A percentile compares a stretch with the other conserved stretches of the same genome.
phyloP scores from a whole-genome alignment of 2,113 vertebrate species.

The Chloropsis hardwickii region DNA sequence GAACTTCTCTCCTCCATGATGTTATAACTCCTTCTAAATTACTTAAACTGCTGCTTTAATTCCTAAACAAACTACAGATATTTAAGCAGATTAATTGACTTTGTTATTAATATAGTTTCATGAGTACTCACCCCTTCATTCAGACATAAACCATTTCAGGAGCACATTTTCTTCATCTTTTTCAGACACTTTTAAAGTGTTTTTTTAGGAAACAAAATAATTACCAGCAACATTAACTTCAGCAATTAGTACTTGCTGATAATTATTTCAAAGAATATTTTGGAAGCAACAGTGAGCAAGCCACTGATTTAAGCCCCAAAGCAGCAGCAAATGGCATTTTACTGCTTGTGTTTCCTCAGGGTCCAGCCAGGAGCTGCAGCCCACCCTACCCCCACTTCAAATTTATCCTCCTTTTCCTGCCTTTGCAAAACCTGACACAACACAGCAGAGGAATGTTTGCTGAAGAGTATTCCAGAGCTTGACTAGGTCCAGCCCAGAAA shows the following conservation, averaged over 20 bases:
- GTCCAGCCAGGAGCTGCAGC: background rate
- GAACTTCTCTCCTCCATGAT: fast-evolving
- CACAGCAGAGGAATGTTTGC: background rate
- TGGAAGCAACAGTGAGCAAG: background rate
- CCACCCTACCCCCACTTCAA: background rate
- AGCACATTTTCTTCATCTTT: background rate
- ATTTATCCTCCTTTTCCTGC: background rate
- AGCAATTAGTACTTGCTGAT: background rate
- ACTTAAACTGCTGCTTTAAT: background rate
- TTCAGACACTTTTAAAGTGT: background rate
- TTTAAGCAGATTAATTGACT: background rate
- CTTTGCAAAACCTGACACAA: background rate
- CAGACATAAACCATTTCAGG: background rate
- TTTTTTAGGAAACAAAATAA: background rate
- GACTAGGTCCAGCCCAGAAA: background rate
- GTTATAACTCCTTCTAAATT: background rate
- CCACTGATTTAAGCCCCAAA: background rate
- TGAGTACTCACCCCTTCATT: background rate
- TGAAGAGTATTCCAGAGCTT: background rate
- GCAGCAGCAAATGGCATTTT: background rate
- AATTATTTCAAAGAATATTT: background rate
- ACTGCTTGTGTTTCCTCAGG: background rate
- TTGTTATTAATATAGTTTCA: background rate
- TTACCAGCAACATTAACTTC: background rate
- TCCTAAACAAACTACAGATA: background rate